phyloP scores from a whole-genome alignment of 2,888 invertebrate species.

The Sinelater perroti region DNA sequence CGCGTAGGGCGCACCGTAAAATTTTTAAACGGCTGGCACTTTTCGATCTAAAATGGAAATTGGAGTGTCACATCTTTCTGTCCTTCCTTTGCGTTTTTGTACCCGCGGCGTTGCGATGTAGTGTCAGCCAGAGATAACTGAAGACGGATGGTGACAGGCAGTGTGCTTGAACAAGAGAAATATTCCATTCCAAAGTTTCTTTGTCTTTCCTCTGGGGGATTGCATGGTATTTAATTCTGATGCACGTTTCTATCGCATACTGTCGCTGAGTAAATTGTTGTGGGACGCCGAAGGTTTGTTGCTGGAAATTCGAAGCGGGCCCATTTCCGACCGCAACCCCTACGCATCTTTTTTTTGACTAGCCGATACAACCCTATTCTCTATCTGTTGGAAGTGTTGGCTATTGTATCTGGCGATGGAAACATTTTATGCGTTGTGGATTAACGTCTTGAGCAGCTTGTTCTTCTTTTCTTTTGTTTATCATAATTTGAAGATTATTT shows the following conservation, averaged over 20 bases:
- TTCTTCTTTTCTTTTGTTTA: too few species aligned
- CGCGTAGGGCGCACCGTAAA: conserved; percentile 25
- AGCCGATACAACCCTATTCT: too few species aligned
- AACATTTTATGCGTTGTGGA: too few species aligned
- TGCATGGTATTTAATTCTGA: conserved; percentile 50
- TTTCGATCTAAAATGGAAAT: conserved; percentile 62
- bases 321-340: too few species aligned
- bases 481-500: too few species aligned
- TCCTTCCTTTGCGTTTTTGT: conserved; percentile 58
- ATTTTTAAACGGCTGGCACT: conserved; percentile 48
- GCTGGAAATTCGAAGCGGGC: conserved; percentile 15
- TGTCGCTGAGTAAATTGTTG: conserved; percentile 32
- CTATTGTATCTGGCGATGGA: too few species aligned
- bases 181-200: conserved; percentile 56
- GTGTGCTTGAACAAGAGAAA: conserved; percentile 58
- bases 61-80: conserved; percentile 61
- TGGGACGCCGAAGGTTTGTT: conserved; percentile 13
- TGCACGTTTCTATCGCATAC: conserved; percentile 39
- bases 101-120: conserved; percentile 54
- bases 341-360: too few species aligned
- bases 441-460: too few species aligned
- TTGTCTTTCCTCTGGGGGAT: conserved; percentile 51
- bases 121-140: conserved; percentile 58
- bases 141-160: conserved; percentile 58
- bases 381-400: too few species aligned